phyloP scores from a whole-genome alignment of 2,888 invertebrate genomes.

The Scrobipalpa atriplicella region DNA sequence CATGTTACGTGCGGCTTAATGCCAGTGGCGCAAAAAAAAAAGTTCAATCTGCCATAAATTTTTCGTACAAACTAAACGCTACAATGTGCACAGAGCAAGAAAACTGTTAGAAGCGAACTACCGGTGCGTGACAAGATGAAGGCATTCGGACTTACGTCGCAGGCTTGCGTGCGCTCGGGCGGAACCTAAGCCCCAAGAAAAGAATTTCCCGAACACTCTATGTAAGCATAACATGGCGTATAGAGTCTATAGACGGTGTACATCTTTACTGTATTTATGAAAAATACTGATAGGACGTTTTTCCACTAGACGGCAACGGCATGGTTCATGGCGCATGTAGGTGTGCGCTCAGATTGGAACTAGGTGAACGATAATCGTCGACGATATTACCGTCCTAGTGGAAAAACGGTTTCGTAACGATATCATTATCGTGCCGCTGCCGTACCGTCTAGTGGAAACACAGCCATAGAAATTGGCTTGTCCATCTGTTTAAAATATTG shows the following conservation, averaged over 20 bases:
- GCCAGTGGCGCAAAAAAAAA: neutral
- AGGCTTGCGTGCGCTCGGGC: neutral
- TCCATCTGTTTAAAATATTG: no score
- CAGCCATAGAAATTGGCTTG: no score
- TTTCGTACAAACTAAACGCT: neutral
- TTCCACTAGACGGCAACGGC: no score
- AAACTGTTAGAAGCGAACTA: conserved; percentile 18
- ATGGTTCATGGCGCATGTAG: no score
- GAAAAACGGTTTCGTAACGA: no score
- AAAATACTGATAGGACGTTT: neutral
- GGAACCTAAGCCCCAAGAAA: conserved; percentile 14
- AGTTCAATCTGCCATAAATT: neutral
- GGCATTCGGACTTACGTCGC: neutral
- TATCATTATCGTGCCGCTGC: no score
- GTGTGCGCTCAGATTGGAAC: no score
- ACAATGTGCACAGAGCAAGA: conserved; percentile 14
- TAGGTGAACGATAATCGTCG: no score
- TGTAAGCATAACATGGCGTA: conserved; percentile 14
- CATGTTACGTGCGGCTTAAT: no score
- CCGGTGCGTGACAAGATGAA: conserved; percentile 23
- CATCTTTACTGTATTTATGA: neutral
- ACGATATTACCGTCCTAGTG: no score
- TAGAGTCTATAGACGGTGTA: neutral
- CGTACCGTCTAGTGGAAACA: no score
- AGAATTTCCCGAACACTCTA: conserved; percentile 21